Percentiles rank a stretch among this genome's conserved stretches.
These are phyloP conservation scores for Chrysocyon brachyurus DNA, from an alignment of 2,797 vertebrate species.

Conservation along the genomic window DNA sequence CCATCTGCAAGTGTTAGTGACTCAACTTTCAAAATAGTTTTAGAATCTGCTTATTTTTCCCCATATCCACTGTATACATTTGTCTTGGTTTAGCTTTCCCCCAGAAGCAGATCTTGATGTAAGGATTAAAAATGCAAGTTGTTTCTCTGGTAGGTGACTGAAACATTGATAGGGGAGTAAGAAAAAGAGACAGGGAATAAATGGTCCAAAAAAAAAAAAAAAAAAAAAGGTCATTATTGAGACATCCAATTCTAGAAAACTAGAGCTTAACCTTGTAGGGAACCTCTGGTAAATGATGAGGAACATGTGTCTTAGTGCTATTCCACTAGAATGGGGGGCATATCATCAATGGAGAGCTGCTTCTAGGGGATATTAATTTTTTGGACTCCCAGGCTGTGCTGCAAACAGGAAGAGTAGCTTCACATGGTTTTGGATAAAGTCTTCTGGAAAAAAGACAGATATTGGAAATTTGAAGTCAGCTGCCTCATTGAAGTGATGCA, in stretches of 20 bases:
- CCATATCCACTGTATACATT: background rate
- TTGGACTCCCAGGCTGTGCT: background rate
- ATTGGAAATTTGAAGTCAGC: background rate
- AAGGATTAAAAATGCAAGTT: background rate
- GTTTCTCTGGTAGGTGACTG: background rate
- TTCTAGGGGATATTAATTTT: background rate
- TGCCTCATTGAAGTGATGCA: background rate
- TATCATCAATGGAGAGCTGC: background rate
- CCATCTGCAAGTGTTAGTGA: background rate
- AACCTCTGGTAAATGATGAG: background rate
- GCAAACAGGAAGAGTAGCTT: background rate
- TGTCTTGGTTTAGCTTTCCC: background rate
- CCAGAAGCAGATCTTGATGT: background rate
- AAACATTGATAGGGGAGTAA: background rate
- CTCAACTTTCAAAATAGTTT: conserved; percentile 12
- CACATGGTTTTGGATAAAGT: background rate
- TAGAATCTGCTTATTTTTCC: background rate
- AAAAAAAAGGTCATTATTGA: background rate
- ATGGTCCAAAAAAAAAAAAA: background rate
- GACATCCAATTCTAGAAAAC: background rate
- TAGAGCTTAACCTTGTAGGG: background rate
- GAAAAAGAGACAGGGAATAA: background rate
- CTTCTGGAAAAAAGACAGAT: background rate
- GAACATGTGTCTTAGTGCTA: background rate
- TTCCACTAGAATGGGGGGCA: background rate